Evolutionary conservation across 2,888 invertebrate species (phyloP).

Genomic region (Fragum whitleyi): DNA sequence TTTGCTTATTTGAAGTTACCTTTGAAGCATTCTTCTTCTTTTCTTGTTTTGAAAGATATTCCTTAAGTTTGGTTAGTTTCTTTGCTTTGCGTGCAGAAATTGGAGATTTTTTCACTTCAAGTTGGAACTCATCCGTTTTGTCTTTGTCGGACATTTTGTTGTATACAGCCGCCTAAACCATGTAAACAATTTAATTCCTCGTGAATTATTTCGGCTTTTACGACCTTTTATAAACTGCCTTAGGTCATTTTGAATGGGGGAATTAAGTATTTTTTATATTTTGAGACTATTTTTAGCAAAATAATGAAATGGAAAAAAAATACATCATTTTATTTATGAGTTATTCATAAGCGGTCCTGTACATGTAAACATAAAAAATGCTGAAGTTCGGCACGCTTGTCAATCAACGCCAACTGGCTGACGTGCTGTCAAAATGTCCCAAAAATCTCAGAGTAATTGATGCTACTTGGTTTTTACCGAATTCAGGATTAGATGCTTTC

Average conservation of each 20-base stretch:
- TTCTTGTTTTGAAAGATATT: conserved; percentile 60
- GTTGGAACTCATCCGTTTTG: conserved; percentile 58
- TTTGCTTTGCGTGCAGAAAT: conserved; percentile 60
- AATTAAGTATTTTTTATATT: no score
- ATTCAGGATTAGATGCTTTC: conserved; percentile 70
- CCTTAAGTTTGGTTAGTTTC: conserved; percentile 54
- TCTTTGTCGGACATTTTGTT: conserved; percentile 65
- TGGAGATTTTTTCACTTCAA: conserved; percentile 55
- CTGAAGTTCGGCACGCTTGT: conserved; percentile 59
- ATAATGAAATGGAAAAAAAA: no score
- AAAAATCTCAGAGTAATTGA: conserved; percentile 78
- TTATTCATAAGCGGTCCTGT: neutral
- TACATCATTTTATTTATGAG: no score
- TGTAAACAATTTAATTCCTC: conserved; percentile 10
- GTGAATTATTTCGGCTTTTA: neutral
- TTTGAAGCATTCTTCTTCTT: conserved; percentile 52
- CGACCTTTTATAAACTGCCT: no score
- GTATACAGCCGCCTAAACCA: conserved; percentile 3
- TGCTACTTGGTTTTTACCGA: conserved; percentile 81
- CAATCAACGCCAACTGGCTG: conserved; percentile 61
- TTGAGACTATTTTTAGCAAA: no score
- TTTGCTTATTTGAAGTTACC: no score
- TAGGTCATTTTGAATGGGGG: no score
- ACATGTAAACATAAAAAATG: neutral
- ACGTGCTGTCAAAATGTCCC: conserved; percentile 53